phyloP scores from a whole-genome alignment of 2,797 vertebrate genomes.

The Orientallactaga sibirica region DNA sequence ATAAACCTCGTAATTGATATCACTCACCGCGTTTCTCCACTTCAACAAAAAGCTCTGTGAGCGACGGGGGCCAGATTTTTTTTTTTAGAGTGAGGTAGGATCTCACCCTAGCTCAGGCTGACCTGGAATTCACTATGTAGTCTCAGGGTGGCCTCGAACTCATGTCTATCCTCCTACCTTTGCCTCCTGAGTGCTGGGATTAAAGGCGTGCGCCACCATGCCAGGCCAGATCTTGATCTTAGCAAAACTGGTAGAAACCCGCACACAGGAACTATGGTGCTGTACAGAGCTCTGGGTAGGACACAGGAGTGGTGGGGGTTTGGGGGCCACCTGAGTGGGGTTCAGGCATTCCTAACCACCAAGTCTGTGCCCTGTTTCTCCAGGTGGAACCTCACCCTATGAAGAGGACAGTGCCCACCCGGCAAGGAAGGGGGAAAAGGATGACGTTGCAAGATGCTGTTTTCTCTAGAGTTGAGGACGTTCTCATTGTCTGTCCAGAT shows the following conservation, averaged over 20 bases:
- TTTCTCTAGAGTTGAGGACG: not conserved
- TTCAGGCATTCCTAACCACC: conserved; percentile 8
- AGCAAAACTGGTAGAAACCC: not conserved
- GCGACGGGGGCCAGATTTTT: too few relatives aligned
- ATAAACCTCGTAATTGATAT: not conserved
- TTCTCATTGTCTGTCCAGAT: not conserved
- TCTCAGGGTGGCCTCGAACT: too few relatives aligned
- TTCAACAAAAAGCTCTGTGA: not conserved
- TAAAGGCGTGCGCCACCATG: too few relatives aligned
- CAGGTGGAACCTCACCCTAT: not conserved
- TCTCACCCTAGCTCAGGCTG: too few relatives aligned
- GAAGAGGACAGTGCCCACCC: not conserved
- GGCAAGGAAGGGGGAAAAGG: not conserved
- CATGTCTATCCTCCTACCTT: too few relatives aligned
- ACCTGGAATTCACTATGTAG: too few relatives aligned
- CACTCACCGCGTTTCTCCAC: not conserved
- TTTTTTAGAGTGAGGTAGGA: too few relatives aligned
- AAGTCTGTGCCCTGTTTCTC: not conserved
- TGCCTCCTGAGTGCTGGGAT: too few relatives aligned
- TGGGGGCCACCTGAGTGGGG: not conserved
- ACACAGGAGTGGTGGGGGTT: not conserved
- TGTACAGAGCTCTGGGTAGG: not conserved
- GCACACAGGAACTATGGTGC: not conserved
- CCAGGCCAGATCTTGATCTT: not conserved
- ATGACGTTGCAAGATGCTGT: not conserved